Evolutionary conservation across 53 echinoderm and acorn worm genomes (phyloP).

Genomic region (Holothuria scabra): DNA sequence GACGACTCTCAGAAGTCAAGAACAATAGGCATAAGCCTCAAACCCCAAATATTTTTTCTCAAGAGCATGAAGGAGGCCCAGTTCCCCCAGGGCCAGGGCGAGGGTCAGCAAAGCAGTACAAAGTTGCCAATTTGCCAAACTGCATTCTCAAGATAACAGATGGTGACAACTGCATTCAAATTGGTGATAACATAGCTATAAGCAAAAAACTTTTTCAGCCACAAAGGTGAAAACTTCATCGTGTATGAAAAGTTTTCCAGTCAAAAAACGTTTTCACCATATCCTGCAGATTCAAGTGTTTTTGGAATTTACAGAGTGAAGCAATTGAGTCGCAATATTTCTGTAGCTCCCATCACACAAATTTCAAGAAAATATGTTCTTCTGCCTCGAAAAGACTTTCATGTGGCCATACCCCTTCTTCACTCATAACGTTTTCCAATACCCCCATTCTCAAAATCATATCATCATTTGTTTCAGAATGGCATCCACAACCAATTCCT

Average conservation of each 20-base stretch:
- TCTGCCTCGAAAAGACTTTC: not conserved
- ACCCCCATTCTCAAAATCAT: not conserved
- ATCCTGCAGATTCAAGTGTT: not conserved
- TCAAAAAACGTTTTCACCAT: not conserved
- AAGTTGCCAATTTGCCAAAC: not conserved
- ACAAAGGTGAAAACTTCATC: not conserved
- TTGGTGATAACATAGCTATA: not conserved
- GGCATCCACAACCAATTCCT: not conserved
- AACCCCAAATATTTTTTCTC: not conserved
- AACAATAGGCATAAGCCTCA: not conserved
- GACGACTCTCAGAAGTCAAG: conserved; percentile 13
- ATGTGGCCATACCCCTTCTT: not conserved
- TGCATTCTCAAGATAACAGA: not conserved
- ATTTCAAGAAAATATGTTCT: conserved; percentile 6
- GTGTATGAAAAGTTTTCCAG: not conserved
- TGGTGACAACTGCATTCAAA: conserved; percentile 6
- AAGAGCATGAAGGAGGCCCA: not conserved
- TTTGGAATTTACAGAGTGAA: conserved; percentile 11
- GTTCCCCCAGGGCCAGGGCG: conserved; percentile 6
- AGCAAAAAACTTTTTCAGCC: not conserved
- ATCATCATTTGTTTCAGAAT: not conserved
- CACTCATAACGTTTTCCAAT: not conserved
- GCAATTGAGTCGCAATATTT: not conserved
- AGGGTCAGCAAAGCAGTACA: not conserved
- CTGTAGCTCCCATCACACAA: not conserved